Evolutionary conservation across 64 coral and sea anemone genomes (phyloP).

Genomic region (Pachyseris speciosa): DNA sequence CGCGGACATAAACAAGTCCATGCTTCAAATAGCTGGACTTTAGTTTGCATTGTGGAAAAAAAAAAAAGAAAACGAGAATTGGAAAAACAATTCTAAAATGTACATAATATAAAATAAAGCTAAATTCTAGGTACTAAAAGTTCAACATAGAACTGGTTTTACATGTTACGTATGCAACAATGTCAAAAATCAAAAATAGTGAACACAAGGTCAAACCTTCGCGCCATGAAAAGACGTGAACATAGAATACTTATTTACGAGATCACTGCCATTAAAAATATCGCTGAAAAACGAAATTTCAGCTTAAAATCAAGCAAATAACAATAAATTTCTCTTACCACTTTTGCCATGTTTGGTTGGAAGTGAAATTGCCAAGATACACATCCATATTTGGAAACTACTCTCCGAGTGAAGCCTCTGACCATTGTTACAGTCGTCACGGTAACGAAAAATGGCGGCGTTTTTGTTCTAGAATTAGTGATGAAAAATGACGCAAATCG

Average conservation of each 20-base stretch:
- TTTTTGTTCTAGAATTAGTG: slow-evolving; percentile 93
- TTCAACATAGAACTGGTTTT: too few species aligned
- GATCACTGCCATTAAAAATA: neutral
- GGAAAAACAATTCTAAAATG: too few species aligned
- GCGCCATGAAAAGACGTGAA: too few species aligned
- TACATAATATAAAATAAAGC: too few species aligned
- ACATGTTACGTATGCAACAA: too few species aligned
- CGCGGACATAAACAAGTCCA: too few species aligned
- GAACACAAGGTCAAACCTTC: too few species aligned
- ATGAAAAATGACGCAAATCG: neutral
- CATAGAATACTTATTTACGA: neutral
- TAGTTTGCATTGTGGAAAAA: too few species aligned
- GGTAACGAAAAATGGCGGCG: slow-evolving; percentile 89
- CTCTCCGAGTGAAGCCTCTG: slow-evolving; percentile 72
- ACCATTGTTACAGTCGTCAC: slow-evolving; percentile 93
- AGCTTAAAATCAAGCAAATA: neutral
- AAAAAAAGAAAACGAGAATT: too few species aligned
- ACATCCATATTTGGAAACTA: slow-evolving; percentile 65
- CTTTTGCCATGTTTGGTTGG: slow-evolving; percentile 81
- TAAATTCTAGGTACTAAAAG: too few species aligned
- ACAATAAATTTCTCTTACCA: slow-evolving; percentile 39
- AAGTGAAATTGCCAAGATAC: slow-evolving; percentile 41
- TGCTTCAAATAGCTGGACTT: too few species aligned
- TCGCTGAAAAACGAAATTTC: neutral
- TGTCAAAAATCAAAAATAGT: too few species aligned